Evolutionary conservation across 2,888 invertebrate species (phyloP).

Genomic region (Drosophila glabriapex): DNA sequence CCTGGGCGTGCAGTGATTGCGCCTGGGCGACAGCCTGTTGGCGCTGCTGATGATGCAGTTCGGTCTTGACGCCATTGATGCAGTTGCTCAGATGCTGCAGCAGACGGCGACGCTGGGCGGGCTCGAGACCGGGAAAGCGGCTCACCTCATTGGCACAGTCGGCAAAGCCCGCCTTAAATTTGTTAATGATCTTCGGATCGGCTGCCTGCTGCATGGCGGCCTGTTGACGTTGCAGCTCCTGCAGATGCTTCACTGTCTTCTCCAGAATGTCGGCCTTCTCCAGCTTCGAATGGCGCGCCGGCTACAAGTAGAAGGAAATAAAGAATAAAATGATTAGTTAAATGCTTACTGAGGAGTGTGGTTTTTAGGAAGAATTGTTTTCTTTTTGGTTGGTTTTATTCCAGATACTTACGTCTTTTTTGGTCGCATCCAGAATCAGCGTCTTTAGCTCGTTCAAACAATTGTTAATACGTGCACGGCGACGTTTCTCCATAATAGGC

Average conservation of each 20-base stretch:
- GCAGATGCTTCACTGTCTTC: constrained; percentile 96
- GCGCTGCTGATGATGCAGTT: constrained; percentile 83
- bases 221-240: constrained; percentile 95
- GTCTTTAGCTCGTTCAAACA: constrained; percentile 95
- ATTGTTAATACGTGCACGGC: constrained; percentile 95
- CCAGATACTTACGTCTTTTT: constrained; percentile 93
- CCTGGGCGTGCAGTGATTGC: constrained; percentile 86
- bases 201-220: constrained; percentile 92
- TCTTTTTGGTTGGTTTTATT: neutral
- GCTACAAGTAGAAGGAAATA: constrained; percentile 87
- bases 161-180: constrained; percentile 94
- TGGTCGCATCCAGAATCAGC: constrained; percentile 93
- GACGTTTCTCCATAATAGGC: constrained; percentile 96
- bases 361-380: neutral
- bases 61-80: constrained; percentile 86
- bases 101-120: constrained; percentile 90
- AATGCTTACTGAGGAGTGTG: neutral
- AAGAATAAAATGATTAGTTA: constrained; percentile 25
- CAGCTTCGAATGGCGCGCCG: constrained; percentile 95
- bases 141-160: constrained; percentile 95
- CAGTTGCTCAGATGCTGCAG: constrained; percentile 92
- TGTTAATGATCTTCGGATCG: constrained; percentile 93
- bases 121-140: constrained; percentile 90
- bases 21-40: constrained; percentile 73
- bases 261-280: constrained; percentile 98